These are phyloP conservation scores for Takifugu bimaculatus DNA, from an alignment of 2,113 vertebrate species.

Conservation along the genomic window DNA sequence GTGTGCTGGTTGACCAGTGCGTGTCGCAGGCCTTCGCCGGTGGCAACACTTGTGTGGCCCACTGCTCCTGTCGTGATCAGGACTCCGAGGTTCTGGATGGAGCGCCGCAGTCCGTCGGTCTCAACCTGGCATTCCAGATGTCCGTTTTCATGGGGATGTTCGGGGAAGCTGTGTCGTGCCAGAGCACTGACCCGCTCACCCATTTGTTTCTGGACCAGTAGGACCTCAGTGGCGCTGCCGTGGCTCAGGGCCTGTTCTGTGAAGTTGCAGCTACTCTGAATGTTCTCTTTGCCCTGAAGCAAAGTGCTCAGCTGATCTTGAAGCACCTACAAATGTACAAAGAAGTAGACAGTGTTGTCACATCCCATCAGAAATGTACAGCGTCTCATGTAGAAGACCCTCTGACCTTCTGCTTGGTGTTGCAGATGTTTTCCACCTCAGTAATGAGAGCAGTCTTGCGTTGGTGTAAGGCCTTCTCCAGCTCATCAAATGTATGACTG, in stretches of 20 bases:
- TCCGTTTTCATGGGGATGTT: conserved; percentile 87
- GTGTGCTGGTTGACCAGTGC: conserved; percentile 86
- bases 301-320: conserved; percentile 86
- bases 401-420: conserved; percentile 87
- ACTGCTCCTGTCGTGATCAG: conserved; percentile 89
- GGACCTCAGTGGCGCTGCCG: conserved; percentile 88
- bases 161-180: conserved; percentile 82
- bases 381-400: not conserved
- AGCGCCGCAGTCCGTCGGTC: conserved; percentile 86
- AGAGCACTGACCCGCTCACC: conserved; percentile 86
- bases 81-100: conserved; percentile 91
- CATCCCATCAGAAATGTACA: not conserved
- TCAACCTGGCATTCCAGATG: conserved; percentile 90
- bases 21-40: conserved; percentile 90
- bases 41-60: conserved; percentile 88
- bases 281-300: conserved; percentile 93
- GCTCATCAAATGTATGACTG: conserved; percentile 87
- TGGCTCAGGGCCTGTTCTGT: conserved; percentile 92
- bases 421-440: conserved; percentile 75
- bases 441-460: conserved; percentile 85
- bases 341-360: not conserved
- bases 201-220: conserved; percentile 95
- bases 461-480: conserved; percentile 84
- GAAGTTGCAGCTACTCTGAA: conserved; percentile 91
- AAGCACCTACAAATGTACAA: conserved; percentile 76